Percentiles rank a stretch among this genome's conserved stretches.
Conservation (phyloP, 2,797 vertebrate species). For the Carduelis carduelis region DNA sequence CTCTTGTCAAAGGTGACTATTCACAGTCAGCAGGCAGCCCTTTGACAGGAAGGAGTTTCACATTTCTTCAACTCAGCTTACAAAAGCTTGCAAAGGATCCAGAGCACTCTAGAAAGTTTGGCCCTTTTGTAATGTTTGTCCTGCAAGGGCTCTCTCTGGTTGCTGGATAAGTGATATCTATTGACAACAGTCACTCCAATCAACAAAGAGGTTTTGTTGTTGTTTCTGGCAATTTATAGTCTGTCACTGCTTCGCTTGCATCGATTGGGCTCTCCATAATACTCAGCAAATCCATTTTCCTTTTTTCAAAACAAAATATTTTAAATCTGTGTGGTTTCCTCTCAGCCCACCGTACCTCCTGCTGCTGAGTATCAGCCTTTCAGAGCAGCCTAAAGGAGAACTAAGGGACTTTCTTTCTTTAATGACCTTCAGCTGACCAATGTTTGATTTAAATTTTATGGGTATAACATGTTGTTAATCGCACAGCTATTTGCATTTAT, state of each 20-base stretch:
- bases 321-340: background rate
- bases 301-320: background rate
- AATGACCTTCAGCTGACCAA: slow-evolving; percentile 48
- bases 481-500: slow-evolving; percentile 35
- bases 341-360: background rate
- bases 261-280: background rate
- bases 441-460: slow-evolving; percentile 40
- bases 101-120: slow-evolving; percentile 23
- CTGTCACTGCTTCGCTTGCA: background rate
- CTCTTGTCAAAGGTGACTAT: slow-evolving; percentile 43
- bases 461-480: slow-evolving; percentile 43
- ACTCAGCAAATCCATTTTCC: background rate
- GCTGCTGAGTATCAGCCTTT: background rate
- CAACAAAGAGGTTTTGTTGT: background rate
- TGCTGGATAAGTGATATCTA: background rate
- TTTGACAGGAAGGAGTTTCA: slow-evolving; percentile 13
- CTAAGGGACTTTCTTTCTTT: background rate
- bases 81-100: slow-evolving; percentile 38
- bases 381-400: background rate
- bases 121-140: background rate
- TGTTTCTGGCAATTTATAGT: background rate
- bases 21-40: slow-evolving; percentile 22
- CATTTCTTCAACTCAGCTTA: slow-evolving; percentile 1
- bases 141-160: accelerated
- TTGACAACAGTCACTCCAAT: background rate